Evolutionary conservation across 37 sponge, comb jelly and placozoan species (phyloP).

Genomic region (Ephydatia muelleri): DNA sequence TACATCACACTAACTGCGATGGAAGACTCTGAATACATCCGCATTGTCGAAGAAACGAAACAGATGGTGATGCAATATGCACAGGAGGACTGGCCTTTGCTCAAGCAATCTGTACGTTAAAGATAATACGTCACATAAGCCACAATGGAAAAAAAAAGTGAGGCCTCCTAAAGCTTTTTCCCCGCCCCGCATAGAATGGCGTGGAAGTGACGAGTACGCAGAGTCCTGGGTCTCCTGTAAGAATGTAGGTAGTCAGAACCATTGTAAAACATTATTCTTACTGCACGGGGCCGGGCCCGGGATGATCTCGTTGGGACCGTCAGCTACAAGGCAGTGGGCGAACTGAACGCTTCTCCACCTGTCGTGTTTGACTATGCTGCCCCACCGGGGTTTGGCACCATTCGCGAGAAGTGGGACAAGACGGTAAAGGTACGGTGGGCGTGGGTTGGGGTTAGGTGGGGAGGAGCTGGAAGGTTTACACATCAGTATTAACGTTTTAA

Average conservation of each 20-base stretch:
- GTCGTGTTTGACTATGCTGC: conserved; percentile 4
- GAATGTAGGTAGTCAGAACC: background rate
- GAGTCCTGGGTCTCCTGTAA: background rate
- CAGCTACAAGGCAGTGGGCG: conserved; percentile 50
- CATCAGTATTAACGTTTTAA: background rate
- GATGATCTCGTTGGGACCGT: no score
- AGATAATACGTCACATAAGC: background rate
- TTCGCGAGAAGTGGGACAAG: conserved; percentile 16
- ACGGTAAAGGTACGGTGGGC: conserved; percentile 21
- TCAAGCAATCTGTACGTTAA: conserved; percentile 34
- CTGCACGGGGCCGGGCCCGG: background rate
- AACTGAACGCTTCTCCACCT: conserved; percentile 22
- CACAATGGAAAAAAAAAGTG: background rate
- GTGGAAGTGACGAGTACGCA: conserved; percentile 12
- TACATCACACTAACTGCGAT: no score
- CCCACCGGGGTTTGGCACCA: conserved; percentile 4
- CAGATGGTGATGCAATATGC: conserved; percentile 4
- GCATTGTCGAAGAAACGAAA: conserved; percentile 17
- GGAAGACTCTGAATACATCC: background rate
- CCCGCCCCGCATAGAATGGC: conserved; percentile 4
- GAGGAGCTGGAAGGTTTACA: background rate
- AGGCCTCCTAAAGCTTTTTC: background rate
- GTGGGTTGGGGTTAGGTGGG: background rate
- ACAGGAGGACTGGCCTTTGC: conserved; percentile 28
- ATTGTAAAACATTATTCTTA: background rate